A percentile compares a stretch with the other conserved stretches of the same genome.
Evolutionary conservation across 2,113 vertebrate species (phyloP).

Genomic region (Vombatus ursinus): DNA sequence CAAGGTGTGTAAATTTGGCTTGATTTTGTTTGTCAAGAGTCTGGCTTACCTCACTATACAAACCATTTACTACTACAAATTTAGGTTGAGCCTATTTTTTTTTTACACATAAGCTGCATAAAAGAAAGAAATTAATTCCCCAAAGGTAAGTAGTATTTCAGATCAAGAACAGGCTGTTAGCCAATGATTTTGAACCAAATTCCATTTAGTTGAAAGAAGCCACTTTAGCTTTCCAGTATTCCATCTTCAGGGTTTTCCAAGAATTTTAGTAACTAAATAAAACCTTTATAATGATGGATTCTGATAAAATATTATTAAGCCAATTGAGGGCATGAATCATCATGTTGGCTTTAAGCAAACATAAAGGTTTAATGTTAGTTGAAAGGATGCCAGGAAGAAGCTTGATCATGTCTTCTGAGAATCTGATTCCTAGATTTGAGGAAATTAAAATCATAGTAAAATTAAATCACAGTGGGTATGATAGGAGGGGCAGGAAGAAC

Average conservation of each 20-base stretch:
- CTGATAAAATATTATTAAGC: slow-evolving; percentile 8
- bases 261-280: slow-evolving; percentile 40
- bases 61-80: not conserved
- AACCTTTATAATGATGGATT: not conserved
- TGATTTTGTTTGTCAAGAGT: not conserved
- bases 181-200: not conserved
- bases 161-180: slow-evolving; percentile 25
- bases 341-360: slow-evolving; percentile 30
- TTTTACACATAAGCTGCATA: slow-evolving; percentile 21
- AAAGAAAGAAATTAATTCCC: slow-evolving; percentile 38
- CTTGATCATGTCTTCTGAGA: slow-evolving; percentile 36
- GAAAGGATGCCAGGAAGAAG: slow-evolving; percentile 43
- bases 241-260: slow-evolving; percentile 41
- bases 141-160: slow-evolving; percentile 41
- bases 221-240: slow-evolving; percentile 1
- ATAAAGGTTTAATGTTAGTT: not conserved
- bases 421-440: slow-evolving; percentile 18
- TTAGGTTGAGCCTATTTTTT: not conserved
- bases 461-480: not conserved
- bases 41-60: not conserved
- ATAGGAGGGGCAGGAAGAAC: not conserved
- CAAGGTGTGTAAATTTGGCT: not conserved
- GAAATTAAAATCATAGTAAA: slow-evolving; percentile 17
- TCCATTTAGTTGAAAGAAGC: slow-evolving; percentile 29
- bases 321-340: slow-evolving; percentile 47